Conservation (phyloP, 2,888 invertebrate genomes). For the Phania funesta region DNA sequence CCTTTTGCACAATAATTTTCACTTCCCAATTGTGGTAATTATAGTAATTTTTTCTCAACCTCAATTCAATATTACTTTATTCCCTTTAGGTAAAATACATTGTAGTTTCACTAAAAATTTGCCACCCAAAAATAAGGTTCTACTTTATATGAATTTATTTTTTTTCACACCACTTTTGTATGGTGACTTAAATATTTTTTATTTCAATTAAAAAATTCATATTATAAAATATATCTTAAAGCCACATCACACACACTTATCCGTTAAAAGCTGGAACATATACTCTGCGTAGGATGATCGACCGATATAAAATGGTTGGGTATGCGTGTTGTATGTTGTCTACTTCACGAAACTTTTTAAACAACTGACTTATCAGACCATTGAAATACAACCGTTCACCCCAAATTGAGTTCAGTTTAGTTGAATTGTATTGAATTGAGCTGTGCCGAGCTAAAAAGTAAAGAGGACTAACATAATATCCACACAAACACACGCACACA, state of each 20-base stretch:
- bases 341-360: constrained; percentile 60
- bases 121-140: not conserved
- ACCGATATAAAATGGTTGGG: not conserved
- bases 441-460: constrained; percentile 22
- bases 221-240: not conserved
- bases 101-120: not conserved
- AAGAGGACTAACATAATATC: constrained; percentile 26
- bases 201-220: not conserved
- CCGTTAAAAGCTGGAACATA: not conserved
- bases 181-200: not conserved
- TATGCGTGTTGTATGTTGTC: constrained; percentile 50
- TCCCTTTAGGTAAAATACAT: not conserved
- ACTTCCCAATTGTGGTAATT: not conserved
- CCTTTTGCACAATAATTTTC: not conserved
- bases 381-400: constrained; percentile 55
- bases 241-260: not conserved
- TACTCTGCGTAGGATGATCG: constrained; percentile 43
- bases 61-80: not conserved
- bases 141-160: not conserved
- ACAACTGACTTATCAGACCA: constrained; percentile 63
- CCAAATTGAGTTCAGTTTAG: constrained; percentile 48
- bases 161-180: not conserved
- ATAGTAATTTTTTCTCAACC: not conserved
- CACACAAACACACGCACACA: constrained; percentile 3
- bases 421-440: constrained; percentile 33